Evolutionary conservation across 2,888 invertebrate genomes (phyloP), one percentile per base, ranked within the genome.

Genomic region (Luperina testacea): DNA sequence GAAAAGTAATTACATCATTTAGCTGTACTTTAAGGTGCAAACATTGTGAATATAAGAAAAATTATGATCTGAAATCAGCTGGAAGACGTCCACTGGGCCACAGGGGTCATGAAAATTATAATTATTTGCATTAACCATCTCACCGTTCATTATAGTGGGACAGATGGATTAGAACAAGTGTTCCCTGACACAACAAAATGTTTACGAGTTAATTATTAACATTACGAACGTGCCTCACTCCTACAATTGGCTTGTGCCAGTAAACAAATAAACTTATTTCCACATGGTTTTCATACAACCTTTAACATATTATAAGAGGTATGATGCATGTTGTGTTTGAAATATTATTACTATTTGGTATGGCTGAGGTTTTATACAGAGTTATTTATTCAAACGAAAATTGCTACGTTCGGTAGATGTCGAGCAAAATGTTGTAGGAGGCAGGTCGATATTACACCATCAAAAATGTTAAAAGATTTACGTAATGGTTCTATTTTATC

Each of bases 331-430:
- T 83, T 80, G 78, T 70, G 82, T 77, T 81, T 80, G 72, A 86
- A 83, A 82, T 89, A 86, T 85, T 85, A 87, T 86, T 88, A 90
- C 81, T 95, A 95, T 96, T 96, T 96, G 96, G 96, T 96, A 95
- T 95, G 92, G 90, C 90, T 95, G 95, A 96, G 95, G 96, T 95
- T 95, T 95, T 96, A 96, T 96, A 96, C 96, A 96, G 96, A 96
- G 96, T 95, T 95, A 96, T 95, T 95, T 93, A 91, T 89, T 87
- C 80, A 87, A 89, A 82, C 77, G 83, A 86, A 83, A 73, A 75
- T 80, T 75, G 80, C 86, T 64, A 84, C 80, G 82, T 48, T 79
- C 74, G 81, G 69, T 77, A 85, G 77, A 87, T 77, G 78, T 81
- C 78, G 84, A 83, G 80, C 82, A 82, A 78, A 71, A 75, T 77